Percentiles rank a stretch among this genome's conserved stretches.
phyloP scores from a whole-genome alignment of 2,113 vertebrate species.

The Todiramphus saurophagus region DNA sequence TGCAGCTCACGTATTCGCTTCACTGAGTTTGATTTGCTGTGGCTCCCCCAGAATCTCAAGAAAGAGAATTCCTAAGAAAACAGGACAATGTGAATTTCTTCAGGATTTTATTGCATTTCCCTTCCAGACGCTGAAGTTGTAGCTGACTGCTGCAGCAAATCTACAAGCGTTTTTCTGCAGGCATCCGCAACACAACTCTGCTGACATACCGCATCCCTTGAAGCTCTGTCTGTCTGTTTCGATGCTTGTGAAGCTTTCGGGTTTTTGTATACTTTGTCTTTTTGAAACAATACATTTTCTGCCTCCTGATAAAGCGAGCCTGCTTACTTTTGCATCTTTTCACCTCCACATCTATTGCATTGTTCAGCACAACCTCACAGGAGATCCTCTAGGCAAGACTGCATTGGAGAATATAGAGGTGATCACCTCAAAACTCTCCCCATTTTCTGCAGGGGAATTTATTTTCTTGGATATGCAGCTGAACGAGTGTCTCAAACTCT shows the following conservation, averaged over 20 bases:
- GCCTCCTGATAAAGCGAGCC: neutral
- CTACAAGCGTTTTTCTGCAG: neutral
- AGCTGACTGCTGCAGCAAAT: neutral
- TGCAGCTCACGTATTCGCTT: neutral
- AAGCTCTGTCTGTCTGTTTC: neutral
- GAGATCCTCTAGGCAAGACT: neutral
- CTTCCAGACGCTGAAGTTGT: neutral
- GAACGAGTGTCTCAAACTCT: neutral
- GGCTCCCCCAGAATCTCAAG: neutral
- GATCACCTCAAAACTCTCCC: neutral
- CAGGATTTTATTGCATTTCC: neutral
- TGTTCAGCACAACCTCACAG: neutral
- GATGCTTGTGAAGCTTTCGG: neutral
- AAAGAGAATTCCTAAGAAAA: neutral
- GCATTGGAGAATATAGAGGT: neutral
- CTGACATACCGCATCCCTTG: neutral
- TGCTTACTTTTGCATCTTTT: neutral
- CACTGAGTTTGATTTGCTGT: neutral
- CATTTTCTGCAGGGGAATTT: neutral
- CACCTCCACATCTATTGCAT: neutral
- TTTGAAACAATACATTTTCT: neutral
- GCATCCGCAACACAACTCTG: neutral
- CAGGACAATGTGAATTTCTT: neutral
- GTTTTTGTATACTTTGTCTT: neutral
- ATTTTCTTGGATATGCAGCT: neutral